Evolutionary conservation across 2,797 vertebrate genomes (phyloP), one percentile per base, ranked within the genome.

Genomic region (Oreortyx pictus): DNA sequence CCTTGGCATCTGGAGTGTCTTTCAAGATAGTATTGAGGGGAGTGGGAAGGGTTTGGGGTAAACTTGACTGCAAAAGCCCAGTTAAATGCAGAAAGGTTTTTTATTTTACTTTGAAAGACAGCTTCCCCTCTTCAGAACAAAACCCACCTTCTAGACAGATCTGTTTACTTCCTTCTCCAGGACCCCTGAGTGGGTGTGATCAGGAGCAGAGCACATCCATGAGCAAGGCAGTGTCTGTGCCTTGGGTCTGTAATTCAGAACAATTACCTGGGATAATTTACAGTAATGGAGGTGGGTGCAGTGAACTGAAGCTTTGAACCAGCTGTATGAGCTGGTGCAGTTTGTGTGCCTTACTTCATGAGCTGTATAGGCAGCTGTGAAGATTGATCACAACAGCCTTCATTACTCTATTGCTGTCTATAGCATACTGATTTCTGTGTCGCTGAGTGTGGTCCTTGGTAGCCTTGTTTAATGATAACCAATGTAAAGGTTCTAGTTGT

Each of bases 41-140:
- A 7, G 4, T 14, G 6, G 8, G 0, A 5, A 67, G 17, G 5
- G 3, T 5, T 68, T 83, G 17, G 39, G 11, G 23, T 13, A 66
- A 72, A 43, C 11, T 17, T 59, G 20, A 39, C 46, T 72, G 75
- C 64, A 44, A 65, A 91, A 95, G 22, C 35, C 5, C 50, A 39
- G 23, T 11, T 29, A 75, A 74, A 54, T 23, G 19, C 37, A 54
- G 72, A 37, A 66, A 25, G 10, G 9, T 7, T 25, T 59, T 72
- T 23, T 7, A 5, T 15, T 60, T 71, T 73, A 19, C 39, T 72
- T 64, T 59, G 68, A 14, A 73, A 91, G 82, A 23, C 22, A 52
- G 8, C 25, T 4, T 65, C 5, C 8, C 7, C 2, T 5, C 24
- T 0, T 31, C 24, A 41, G 25, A 93, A 35, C 44, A 65, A 66